Conservation (phyloP, 2,797 vertebrate species). For the Glossophaga mutica region DNA sequence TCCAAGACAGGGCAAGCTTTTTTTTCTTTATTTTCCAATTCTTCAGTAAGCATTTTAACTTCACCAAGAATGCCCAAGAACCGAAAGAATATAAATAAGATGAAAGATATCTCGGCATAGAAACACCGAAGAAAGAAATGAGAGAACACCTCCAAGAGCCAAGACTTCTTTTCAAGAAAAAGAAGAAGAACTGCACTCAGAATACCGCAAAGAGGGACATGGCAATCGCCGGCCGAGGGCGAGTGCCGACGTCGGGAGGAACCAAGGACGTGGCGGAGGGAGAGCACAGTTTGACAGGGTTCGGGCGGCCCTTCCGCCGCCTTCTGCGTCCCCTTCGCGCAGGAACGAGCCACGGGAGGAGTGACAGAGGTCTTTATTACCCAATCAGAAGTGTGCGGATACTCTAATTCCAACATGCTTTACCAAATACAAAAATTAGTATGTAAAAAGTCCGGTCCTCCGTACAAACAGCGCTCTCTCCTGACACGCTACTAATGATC, state of each 20-base stretch:
- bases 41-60: neutral
- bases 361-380: neutral
- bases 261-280: rapidly evolving
- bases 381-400: neutral
- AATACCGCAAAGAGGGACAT: neutral
- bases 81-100: neutral
- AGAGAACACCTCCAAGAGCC: neutral
- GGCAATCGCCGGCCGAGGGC: rapidly evolving
- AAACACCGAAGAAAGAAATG: neutral
- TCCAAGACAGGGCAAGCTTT: neutral
- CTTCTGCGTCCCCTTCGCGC: neutral
- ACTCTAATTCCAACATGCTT: neutral
- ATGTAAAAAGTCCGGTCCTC: neutral
- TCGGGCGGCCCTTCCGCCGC: neutral
- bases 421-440: neutral
- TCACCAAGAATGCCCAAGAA: neutral
- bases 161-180: neutral
- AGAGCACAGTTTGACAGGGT: neutral
- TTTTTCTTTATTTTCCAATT: neutral
- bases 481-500: neutral
- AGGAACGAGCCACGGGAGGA: neutral
- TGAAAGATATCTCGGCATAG: neutral
- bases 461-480: neutral
- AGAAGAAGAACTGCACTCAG: no score
- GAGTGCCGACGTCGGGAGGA: neutral